phyloP scores from a whole-genome alignment of 2,888 invertebrate genomes.

The Agrenia bidenticulata region DNA sequence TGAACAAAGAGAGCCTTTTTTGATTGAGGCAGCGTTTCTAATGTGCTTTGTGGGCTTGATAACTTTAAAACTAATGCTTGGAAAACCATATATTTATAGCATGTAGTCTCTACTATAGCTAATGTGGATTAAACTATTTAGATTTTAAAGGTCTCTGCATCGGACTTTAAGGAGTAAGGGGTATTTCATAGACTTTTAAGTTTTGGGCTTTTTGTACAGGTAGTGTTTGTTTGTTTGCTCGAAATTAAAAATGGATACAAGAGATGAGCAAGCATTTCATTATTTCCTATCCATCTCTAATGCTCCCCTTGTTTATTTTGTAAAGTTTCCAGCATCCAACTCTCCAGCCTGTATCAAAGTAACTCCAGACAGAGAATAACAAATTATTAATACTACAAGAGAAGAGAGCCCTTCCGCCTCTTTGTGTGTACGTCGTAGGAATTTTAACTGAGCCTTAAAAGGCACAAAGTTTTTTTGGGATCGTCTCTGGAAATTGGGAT shows the following conservation, averaged over 20 bases:
- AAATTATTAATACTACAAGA: slow-evolving; percentile 8
- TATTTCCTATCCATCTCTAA: neutral
- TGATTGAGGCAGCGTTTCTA: neutral
- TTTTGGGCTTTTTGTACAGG: too few relatives aligned
- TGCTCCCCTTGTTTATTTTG: slow-evolving; percentile 2
- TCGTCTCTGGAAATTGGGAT: too few relatives aligned
- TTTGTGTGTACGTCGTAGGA: neutral
- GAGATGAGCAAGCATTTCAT: neutral
- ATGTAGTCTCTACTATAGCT: too few relatives aligned
- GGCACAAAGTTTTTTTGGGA: neutral
- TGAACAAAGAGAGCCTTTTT: neutral
- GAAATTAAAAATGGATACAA: slow-evolving; percentile 14
- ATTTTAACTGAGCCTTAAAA: slow-evolving; percentile 1
- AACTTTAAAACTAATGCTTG: neutral
- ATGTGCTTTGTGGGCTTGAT: neutral
- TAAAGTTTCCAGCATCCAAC: neutral
- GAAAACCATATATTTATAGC: too few relatives aligned
- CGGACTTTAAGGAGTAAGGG: too few relatives aligned
- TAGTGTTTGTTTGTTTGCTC: neutral
- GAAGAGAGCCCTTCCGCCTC: neutral
- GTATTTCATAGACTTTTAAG: too few relatives aligned
- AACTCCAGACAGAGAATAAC: neutral
- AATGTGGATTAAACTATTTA: too few relatives aligned
- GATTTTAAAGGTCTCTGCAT: too few relatives aligned
- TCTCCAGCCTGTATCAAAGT: too few relatives aligned